Base-by-base conservation (phyloP, 2,797 vertebrate genomes). In the Channa striata region DNA sequence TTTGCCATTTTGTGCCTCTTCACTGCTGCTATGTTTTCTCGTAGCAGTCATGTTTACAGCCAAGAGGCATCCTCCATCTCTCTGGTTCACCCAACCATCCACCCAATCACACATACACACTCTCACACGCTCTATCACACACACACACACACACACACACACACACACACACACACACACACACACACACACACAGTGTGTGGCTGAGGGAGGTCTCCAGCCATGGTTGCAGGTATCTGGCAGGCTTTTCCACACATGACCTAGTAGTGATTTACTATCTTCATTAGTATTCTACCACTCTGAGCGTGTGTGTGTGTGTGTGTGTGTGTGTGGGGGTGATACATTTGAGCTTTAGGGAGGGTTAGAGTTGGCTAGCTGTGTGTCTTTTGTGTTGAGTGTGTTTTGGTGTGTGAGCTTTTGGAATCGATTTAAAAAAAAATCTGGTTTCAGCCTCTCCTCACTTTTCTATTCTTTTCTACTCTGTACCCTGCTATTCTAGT, bases 221-320 rank as follows among this genome's bases (percentile, higher is more conserved):
- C 89, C 88, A 73, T 84, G 86, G 85, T 86, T 89, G 88, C 89
- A 92, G 89, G 88, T 92, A 92, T 90, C 90, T 94, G 92, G 91
- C 92, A 92, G 87, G 78, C 91, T 88, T 91, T 90, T 91, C 85
- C 89, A 88, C 90, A 90, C 89, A 91, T 93, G 93, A 93, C 93
- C 93, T 92, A 79, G 86, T 89, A 87, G 91, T 92, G 90, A 92
- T 93, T 91, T 92, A 92, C 90, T 90, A 88, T 91, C 92, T 93
- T 93, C 91, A 92, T 92, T 92, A 93, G 85, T 85, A 88, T 90
- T 80, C 69, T 87, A 70, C 72, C 40, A 53, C 61, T 72, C 63
- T 72, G n/a, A 66, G 59, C 62, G 57, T 79, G 77, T 73, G 53
- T 53, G 68, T 72, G 54, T 52, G 56, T 53, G 17, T 67, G 51